Base-by-base conservation (phyloP, 2,888 invertebrate species). In the Pammene fasciana region DNA sequence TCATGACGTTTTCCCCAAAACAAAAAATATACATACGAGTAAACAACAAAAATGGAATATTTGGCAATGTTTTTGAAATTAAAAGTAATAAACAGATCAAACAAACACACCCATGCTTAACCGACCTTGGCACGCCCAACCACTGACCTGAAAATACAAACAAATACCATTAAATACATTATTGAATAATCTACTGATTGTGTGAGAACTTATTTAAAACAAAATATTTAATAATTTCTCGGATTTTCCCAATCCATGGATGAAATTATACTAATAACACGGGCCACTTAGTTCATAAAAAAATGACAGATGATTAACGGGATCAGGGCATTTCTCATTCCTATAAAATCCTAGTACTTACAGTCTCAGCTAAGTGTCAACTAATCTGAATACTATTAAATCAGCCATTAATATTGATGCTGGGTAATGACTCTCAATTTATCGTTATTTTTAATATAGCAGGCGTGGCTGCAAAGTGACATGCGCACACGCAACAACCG, bases 61-160 rank as follows among this genome's bases (percentile, higher is more conserved):
- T 38, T 5, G 26, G 26, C 38, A 38, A 9, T 46, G 45, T n/a
- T n/a, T 50, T 26, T 16, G 48, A 65, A 18, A 13, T 10, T 14
- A 43, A 52, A 60, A 9, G 7, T 55, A 13, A 52, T 26, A 52
- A 52, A 11, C 13, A 16, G 0, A 57, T 13, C 9, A 59, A 46
- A 36, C 46, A 45, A 56, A 65, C 57, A 71, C 68, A 56, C 77
- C 60, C 79, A 76, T 82, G 81, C 82, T 76, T 72, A 71, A 85
- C 85, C 75, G 78, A 86, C 86, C 86, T 86, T 71, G 72, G 67
- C 18, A 13, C 72, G 36, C 72, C 34, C 13, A 48, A 55, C 38
- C 73, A 86, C 86, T 77, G 79, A 86, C 86, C 86, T 86, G 86
- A 72, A 84, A 85, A 75, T 70, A 79, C 62, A 81, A 79, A 65